Conservation (phyloP, 1,140 invertebrate species). For the Lasioglossum albipes region DNA sequence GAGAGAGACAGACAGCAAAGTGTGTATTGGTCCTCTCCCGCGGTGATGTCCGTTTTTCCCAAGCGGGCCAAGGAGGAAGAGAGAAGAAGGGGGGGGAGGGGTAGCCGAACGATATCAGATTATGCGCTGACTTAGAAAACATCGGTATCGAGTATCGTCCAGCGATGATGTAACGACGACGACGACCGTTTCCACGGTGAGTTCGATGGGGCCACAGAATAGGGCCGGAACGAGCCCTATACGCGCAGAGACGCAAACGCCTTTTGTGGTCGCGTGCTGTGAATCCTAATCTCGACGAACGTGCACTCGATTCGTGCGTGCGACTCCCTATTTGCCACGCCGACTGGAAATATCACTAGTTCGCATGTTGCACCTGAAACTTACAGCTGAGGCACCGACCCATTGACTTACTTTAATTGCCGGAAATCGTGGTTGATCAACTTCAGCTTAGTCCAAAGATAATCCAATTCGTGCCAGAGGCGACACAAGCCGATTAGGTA, state of each 20-base stretch:
- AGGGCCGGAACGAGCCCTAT: constrained; percentile 51
- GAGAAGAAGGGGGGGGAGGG: constrained; percentile 1
- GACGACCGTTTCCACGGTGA: constrained; percentile 41
- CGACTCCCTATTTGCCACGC: constrained; percentile 15
- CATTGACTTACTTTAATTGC: too few relatives aligned
- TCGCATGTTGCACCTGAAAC: too few relatives aligned
- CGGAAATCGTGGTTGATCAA: too few relatives aligned
- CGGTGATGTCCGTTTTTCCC: background rate
- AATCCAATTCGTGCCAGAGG: too few relatives aligned
- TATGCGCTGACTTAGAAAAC: constrained; percentile 70
- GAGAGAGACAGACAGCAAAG: background rate
- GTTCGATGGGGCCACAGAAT: constrained; percentile 29
- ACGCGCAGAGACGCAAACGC: constrained; percentile 46
- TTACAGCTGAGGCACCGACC: too few relatives aligned
- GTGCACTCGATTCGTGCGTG: constrained; percentile 23
- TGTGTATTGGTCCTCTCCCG: too few relatives aligned
- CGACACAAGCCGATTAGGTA: too few relatives aligned
- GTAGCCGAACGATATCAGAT: constrained; percentile 58
- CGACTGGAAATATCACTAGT: background rate
- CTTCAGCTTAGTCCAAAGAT: too few relatives aligned
- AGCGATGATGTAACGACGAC: constrained; percentile 62
- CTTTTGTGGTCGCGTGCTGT: constrained; percentile 49
- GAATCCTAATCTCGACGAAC: constrained; percentile 48
- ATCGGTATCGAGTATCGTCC: constrained; percentile 65
- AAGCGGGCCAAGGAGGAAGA: background rate